Evolutionary conservation across 2,113 vertebrate species (phyloP).

Genomic region (Tapirus terrestris): DNA sequence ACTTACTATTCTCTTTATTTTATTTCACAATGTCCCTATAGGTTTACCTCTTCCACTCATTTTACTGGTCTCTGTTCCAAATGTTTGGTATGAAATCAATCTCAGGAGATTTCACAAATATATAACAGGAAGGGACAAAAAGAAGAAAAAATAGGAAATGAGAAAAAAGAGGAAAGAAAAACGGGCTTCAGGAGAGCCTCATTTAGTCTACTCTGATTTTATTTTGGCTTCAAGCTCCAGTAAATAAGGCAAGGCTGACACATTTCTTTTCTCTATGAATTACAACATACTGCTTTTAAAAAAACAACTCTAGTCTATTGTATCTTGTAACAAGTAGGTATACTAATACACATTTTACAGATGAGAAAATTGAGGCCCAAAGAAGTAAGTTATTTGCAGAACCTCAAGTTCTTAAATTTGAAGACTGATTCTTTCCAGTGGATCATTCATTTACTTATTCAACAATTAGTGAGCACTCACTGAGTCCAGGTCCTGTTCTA

Average conservation of each 20-base stretch:
- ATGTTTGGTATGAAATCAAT: background rate
- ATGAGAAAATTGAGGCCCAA: background rate
- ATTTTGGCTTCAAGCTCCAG: background rate
- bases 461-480: background rate
- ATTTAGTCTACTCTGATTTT: constrained; percentile 5
- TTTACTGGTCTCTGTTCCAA: background rate
- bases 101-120: constrained; percentile 20
- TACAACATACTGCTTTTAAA: background rate
- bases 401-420: background rate
- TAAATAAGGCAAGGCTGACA: background rate
- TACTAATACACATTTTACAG: background rate
- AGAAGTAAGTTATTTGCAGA: background rate
- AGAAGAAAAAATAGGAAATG: background rate
- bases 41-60: background rate
- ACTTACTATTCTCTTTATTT: background rate
- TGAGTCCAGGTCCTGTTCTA: background rate
- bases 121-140: background rate
- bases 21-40: background rate
- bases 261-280: background rate
- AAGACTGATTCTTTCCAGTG: background rate
- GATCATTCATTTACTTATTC: background rate
- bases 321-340: background rate
- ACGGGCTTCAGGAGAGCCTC: background rate
- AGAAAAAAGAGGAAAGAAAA: background rate
- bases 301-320: background rate